phyloP scores from a whole-genome alignment of 1,140 invertebrate genomes.

The Choristoneura fumiferana region DNA sequence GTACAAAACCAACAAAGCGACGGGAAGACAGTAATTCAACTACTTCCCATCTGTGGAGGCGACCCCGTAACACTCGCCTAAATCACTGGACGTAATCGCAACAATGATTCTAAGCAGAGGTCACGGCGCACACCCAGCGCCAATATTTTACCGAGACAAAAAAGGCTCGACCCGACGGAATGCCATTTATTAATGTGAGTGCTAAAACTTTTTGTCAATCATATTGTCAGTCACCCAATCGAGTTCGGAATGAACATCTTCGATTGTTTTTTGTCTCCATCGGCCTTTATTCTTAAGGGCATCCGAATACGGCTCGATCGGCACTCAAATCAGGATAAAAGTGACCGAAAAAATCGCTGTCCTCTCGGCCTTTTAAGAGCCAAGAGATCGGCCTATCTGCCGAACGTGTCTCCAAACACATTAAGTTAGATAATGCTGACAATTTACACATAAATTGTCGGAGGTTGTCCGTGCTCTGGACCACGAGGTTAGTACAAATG shows the following conservation, averaged over 20 bases:
- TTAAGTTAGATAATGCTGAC: conserved; percentile 63
- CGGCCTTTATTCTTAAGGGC: conserved; percentile 25
- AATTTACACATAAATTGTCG: conserved; percentile 60
- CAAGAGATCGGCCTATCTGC: conserved; percentile 31
- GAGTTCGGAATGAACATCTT: conserved; percentile 26
- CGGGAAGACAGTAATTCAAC: conserved; percentile 61
- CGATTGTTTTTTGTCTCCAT: conserved; percentile 36
- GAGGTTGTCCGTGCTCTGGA: conserved; percentile 33
- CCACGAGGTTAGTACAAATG: conserved; percentile 65
- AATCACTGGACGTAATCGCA: conserved; percentile 69
- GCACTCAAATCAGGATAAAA: conserved; percentile 21
- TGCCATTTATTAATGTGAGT: conserved; percentile 42
- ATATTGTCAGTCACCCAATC: conserved; percentile 38
- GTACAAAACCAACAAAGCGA: conserved; percentile 59
- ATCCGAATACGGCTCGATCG: conserved; percentile 27
- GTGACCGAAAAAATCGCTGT: conserved; percentile 29
- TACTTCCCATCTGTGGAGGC: conserved; percentile 50
- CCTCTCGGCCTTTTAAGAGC: conserved; percentile 26
- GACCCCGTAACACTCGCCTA: conserved; percentile 54
- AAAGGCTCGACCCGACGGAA: conserved; percentile 38
- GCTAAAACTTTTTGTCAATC: conserved; percentile 45
- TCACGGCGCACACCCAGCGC: conserved; percentile 59
- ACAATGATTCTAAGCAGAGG: conserved; percentile 63
- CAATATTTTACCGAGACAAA: conserved; percentile 63
- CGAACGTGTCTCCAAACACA: conserved; percentile 54